A percentile compares a stretch with the other conserved stretches of the same genome.
Conservation (phyloP, 2,113 vertebrate species). For the Mandrillus leucophaeus region DNA sequence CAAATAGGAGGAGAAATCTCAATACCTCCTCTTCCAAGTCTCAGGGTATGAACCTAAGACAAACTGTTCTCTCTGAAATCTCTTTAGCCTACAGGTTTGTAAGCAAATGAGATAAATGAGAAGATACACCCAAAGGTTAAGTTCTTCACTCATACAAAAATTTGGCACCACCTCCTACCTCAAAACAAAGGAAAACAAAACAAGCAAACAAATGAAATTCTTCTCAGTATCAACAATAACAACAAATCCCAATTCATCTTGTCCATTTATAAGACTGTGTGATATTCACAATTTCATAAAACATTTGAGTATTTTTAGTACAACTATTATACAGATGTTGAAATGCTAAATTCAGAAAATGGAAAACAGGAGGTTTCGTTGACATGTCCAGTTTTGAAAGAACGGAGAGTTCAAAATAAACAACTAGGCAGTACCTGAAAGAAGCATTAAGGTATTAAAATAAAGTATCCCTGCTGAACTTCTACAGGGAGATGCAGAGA, state of each 20-base stretch:
- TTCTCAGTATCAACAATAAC: neutral
- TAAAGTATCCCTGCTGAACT: slow-evolving; percentile 68
- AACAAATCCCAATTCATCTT: slow-evolving; percentile 45
- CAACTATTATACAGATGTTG: slow-evolving; percentile 77
- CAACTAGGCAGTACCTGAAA: slow-evolving; percentile 71
- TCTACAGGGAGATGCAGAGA: slow-evolving; percentile 60
- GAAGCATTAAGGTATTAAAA: slow-evolving; percentile 80
- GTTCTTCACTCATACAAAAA: neutral
- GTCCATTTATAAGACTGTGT: slow-evolving; percentile 48
- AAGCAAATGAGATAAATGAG: slow-evolving; percentile 54
- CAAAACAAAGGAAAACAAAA: neutral
- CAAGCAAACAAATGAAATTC: slow-evolving; percentile 14
- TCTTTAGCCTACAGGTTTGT: slow-evolving; percentile 11
- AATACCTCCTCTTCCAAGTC: neutral
- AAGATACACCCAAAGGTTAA: slow-evolving; percentile 3
- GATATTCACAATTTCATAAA: slow-evolving; percentile 53
- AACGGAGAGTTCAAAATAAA: slow-evolving; percentile 79
- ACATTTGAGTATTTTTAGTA: slow-evolving; percentile 74
- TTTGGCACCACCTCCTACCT: neutral
- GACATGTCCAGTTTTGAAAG: slow-evolving; percentile 69
- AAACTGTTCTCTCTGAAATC: slow-evolving; percentile 41
- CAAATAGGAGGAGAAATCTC: neutral
- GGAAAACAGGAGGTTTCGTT: slow-evolving; percentile 75
- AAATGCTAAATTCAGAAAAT: slow-evolving; percentile 72
- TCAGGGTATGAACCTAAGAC: neutral